Base-by-base conservation (phyloP, 2,797 vertebrate genomes). In the Hephaestus fuliginosus region DNA sequence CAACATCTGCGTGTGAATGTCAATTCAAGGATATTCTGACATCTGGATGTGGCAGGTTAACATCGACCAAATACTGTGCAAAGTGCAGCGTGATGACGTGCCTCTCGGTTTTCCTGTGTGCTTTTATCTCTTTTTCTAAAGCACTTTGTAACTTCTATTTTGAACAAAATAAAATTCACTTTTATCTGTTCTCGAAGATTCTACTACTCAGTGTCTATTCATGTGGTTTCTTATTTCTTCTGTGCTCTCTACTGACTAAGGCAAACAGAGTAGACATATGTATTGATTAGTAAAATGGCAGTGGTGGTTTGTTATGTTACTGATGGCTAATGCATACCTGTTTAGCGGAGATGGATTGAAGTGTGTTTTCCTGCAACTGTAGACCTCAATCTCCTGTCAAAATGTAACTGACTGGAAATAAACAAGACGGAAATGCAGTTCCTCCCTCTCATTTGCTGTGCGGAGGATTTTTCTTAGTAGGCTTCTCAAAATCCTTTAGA, bases 391-490 rank as follows among this genome's bases (percentile, higher is more conserved):
- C 72, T 76, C 49, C 77, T 75, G 76, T 76, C 84, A 90, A 80
- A 90, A 92, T 83, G 73, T 22, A 87, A 80, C 80, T 87, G 82
- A 83, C 88, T 91, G 88, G 87, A 92, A 91, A 90, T 79, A 75
- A 83, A 84, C 83, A 77, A 75, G 71, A 78, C 56, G 33, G 84
- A 88, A 90, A 86, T 65, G 46, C 64, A 82, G 52, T 74, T 72
- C 67, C 55, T 69, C 76, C 66, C 62, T 69, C 65, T 51, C 39
- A 41, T 56, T 81, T 67, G 68, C 64, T 39, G 28, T 53, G 64
- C 20, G 33, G 72, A 55, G 64, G 65, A 82, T 78, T 85, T 88
- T 82, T 84, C 81, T 90, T 80, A 84, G 87, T 80, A 85, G 65
- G 74, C 79, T 67, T 66, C 66, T 77, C 46, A 49, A 76, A 88